Evolutionary conservation across 2,888 invertebrate species (phyloP).

Genomic region (Abscondita cerata): DNA sequence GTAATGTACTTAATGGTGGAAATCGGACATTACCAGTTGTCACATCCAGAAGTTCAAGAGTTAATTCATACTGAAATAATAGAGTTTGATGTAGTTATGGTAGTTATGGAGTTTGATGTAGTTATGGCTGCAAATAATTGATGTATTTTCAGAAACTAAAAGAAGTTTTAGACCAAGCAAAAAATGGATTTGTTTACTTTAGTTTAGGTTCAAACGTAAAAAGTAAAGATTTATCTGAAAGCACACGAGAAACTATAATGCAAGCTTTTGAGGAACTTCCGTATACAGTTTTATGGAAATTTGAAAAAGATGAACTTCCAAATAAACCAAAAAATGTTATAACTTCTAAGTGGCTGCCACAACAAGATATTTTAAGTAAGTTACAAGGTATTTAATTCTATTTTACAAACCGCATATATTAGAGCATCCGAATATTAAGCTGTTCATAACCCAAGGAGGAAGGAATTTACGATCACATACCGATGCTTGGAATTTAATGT

Average conservation of each 20-base stretch:
- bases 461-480: too few relatives aligned
- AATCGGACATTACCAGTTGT: slow-evolving; percentile 11
- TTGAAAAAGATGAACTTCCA: slow-evolving; percentile 49
- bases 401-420: too few relatives aligned
- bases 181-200: slow-evolving; percentile 39
- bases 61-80: slow-evolving; percentile 46
- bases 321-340: slow-evolving; percentile 54
- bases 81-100: slow-evolving; percentile 51
- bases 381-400: too few relatives aligned
- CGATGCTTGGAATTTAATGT: too few relatives aligned
- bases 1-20: too few relatives aligned
- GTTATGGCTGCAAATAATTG: too few relatives aligned
- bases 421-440: too few relatives aligned
- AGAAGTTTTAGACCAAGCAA: not conserved
- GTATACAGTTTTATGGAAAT: slow-evolving; percentile 59
- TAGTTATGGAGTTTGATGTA: slow-evolving; percentile 28
- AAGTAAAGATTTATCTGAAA: slow-evolving; percentile 31
- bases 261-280: slow-evolving; percentile 54
- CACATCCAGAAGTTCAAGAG: slow-evolving; percentile 46
- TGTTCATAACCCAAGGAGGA: too few relatives aligned
- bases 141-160: too few relatives aligned
- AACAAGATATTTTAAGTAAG: slow-evolving; percentile 55
- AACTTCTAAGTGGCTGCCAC: slow-evolving; percentile 57
- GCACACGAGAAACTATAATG: slow-evolving; percentile 48
- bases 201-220: slow-evolving; percentile 23